phyloP scores from a whole-genome alignment of 2,888 invertebrate genomes.

The Drosophila kanekoi region DNA sequence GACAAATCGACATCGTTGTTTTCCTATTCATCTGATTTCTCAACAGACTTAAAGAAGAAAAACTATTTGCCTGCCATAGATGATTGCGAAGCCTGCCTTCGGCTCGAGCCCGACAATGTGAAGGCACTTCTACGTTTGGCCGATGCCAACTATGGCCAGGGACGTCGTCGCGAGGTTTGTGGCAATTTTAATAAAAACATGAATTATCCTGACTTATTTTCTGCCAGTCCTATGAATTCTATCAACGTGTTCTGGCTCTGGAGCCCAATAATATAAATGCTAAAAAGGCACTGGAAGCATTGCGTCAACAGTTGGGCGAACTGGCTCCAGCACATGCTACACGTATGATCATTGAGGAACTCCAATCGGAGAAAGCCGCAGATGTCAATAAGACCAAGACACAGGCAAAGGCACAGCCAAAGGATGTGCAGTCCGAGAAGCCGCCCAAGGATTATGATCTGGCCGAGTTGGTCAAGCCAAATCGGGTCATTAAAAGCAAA shows the following conservation, averaged over 20 bases:
- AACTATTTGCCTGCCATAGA: slow-evolving; percentile 87
- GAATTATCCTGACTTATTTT: neutral
- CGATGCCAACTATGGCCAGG: slow-evolving; percentile 74
- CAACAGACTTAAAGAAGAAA: slow-evolving; percentile 86
- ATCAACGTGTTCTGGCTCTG: slow-evolving; percentile 86
- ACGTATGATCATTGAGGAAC: slow-evolving; percentile 79
- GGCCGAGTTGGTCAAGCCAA: slow-evolving; percentile 83
- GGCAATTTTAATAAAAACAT: neutral
- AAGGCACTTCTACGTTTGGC: slow-evolving; percentile 88
- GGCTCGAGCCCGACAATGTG: slow-evolving; percentile 87
- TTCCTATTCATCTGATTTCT: neutral
- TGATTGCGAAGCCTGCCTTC: slow-evolving; percentile 88
- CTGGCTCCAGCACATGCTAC: slow-evolving; percentile 82
- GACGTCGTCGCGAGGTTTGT: slow-evolving; percentile 73
- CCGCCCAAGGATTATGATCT: slow-evolving; percentile 77
- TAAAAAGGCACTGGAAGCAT: slow-evolving; percentile 81
- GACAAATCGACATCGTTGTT: no score
- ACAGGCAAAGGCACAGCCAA: slow-evolving; percentile 6
- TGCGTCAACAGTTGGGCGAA: slow-evolving; percentile 76
- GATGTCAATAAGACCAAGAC: neutral
- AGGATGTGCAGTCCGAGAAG: slow-evolving; percentile 9
- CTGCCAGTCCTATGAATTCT: slow-evolving; percentile 86
- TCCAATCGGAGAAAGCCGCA: slow-evolving; percentile 13
- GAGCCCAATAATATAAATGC: slow-evolving; percentile 87
- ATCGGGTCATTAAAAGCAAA: slow-evolving; percentile 81